Evolutionary conservation across 2,888 invertebrate species (phyloP).

Genomic region (Drosophila incognita): DNA sequence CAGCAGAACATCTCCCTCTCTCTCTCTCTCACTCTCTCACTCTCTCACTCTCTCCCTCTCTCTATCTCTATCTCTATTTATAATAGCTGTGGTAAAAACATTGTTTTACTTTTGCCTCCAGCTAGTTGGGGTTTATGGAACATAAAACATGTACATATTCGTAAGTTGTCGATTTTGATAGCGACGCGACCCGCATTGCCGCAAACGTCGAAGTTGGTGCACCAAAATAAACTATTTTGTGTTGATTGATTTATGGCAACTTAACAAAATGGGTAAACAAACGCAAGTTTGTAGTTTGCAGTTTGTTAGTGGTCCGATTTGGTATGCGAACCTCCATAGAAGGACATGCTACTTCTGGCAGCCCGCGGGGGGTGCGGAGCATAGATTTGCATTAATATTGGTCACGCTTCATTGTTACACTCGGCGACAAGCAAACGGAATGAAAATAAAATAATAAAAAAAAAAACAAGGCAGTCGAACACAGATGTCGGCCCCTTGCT

Average conservation of each 20-base stretch:
- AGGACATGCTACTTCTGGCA: conserved; percentile 27
- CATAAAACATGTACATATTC: conserved; percentile 3
- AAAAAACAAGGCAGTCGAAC: background rate
- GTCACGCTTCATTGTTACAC: conserved; percentile 72
- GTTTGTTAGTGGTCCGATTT: conserved; percentile 12
- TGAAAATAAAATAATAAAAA: background rate
- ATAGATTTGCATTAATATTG: conserved; percentile 69
- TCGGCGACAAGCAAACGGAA: conserved; percentile 27
- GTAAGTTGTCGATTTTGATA: background rate
- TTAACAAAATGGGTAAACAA: conserved; percentile 54
- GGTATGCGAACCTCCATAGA: conserved; percentile 2
- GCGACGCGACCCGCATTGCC: conserved; percentile 30
- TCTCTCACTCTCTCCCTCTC: background rate
- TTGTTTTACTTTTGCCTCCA: background rate
- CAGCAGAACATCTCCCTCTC: background rate
- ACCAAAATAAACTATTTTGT: conserved; percentile 7
- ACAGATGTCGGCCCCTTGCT: conserved; percentile 9
- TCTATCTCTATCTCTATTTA: background rate
- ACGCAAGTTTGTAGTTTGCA: conserved; percentile 42
- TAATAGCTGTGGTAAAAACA: background rate
- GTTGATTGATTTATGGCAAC: conserved; percentile 73
- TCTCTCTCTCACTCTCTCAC: background rate
- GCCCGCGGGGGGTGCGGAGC: background rate
- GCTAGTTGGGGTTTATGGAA: background rate
- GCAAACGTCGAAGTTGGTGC: conserved; percentile 32